Conservation (phyloP, 1,140 invertebrate genomes). For the Pararge aegeria region DNA sequence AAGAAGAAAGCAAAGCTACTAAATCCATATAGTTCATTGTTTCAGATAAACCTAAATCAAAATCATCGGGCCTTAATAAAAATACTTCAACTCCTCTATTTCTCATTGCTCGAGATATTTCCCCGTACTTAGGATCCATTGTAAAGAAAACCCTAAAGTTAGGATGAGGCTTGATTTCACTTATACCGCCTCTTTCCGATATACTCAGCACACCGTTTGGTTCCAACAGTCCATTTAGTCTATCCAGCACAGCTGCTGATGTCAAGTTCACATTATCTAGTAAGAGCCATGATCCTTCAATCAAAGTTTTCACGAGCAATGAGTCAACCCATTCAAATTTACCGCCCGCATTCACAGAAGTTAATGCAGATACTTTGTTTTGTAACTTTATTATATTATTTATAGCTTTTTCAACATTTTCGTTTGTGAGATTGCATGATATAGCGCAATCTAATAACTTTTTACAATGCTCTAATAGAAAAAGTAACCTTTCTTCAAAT, state of each 20-base stretch:
- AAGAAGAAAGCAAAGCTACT: constrained; percentile 60
- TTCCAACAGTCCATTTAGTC: constrained; percentile 97
- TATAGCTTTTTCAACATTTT: constrained; percentile 40
- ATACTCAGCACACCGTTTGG: constrained; percentile 93
- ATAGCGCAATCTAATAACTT: constrained; percentile 42
- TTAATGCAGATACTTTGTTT: constrained; percentile 75
- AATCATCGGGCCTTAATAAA: constrained; percentile 75
- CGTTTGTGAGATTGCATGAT: constrained; percentile 24
- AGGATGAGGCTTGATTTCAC: constrained; percentile 90
- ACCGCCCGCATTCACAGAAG: constrained; percentile 87
- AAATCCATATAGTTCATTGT: constrained; percentile 67
- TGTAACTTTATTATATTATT: constrained; percentile 47
- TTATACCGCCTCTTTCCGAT: constrained; percentile 93
- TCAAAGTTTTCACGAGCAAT: constrained; percentile 91
- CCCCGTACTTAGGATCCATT: constrained; percentile 96
- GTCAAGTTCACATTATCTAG: constrained; percentile 99
- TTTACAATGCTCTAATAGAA: constrained; percentile 67
- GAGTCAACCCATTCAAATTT: constrained; percentile 99
- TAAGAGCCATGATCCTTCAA: constrained; percentile 93
- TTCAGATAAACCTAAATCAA: constrained; percentile 53
- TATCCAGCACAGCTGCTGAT: constrained; percentile 96
- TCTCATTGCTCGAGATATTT: constrained; percentile 98
- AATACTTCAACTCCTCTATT: constrained; percentile 98
- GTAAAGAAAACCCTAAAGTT: constrained; percentile 97
- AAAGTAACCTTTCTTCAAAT: constrained; percentile 78